Evolutionary conservation across 1,140 invertebrate genomes (phyloP).

Genomic region (Octopus bimaculoides): DNA sequence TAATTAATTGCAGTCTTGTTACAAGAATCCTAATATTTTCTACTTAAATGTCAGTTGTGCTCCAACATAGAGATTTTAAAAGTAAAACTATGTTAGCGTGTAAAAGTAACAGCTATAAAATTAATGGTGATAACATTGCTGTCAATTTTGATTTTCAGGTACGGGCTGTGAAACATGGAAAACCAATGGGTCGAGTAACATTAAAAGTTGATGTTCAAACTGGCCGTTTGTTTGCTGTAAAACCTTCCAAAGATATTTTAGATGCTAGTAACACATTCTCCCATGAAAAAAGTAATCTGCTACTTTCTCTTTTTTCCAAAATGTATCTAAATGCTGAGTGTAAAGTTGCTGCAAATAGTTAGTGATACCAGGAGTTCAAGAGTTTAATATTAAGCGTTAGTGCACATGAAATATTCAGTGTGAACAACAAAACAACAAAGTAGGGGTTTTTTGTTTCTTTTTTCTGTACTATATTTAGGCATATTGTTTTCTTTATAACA

Average conservation of each 20-base stretch:
- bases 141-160: conserved; percentile 32
- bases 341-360: no score
- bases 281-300: conserved; percentile 51
- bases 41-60: no score
- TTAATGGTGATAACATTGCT: not conserved
- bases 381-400: no score
- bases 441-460: no score
- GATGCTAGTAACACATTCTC: conserved; percentile 44
- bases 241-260: conserved; percentile 48
- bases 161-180: conserved; percentile 37
- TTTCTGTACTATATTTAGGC: no score
- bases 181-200: conserved; percentile 33
- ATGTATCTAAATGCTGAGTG: no score
- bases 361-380: no score
- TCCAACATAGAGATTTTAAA: not conserved
- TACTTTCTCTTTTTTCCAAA: not conserved
- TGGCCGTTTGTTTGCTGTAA: conserved; percentile 47
- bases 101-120: not conserved
- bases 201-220: conserved; percentile 51
- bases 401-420: no score
- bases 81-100: not conserved
- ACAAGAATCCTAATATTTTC: no score
- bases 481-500: no score
- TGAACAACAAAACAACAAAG: no score
- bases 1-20: no score